phyloP scores from a whole-genome alignment of 2,113 vertebrate species.

The Bothrops jararaca region DNA sequence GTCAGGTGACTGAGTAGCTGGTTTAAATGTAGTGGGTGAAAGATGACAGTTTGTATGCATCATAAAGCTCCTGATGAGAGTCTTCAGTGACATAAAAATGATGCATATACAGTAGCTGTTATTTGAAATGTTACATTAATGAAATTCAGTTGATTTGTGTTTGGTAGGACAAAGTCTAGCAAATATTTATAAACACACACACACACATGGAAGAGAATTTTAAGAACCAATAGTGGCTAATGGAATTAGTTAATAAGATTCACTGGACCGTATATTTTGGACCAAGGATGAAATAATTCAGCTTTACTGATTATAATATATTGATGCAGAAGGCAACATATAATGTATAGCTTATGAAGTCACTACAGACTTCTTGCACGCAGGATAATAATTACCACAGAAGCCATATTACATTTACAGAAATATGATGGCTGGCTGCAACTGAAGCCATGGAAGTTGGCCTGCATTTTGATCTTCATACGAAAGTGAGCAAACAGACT shows the following conservation, averaged over 20 bases:
- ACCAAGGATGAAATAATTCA: not conserved
- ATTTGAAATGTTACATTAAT: slow-evolving; percentile 34
- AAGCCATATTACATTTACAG: not conserved
- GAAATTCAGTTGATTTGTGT: slow-evolving; percentile 18
- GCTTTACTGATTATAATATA: not conserved
- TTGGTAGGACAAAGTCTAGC: not conserved
- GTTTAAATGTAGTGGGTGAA: slow-evolving; percentile 36
- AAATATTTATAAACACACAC: not conserved
- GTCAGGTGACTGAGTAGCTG: slow-evolving; percentile 38
- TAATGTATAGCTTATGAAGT: not conserved
- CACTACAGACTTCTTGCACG: not conserved
- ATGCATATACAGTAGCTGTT: not conserved
- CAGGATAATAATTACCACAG: not conserved
- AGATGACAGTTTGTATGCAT: slow-evolving; percentile 11
- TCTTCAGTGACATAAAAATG: slow-evolving; percentile 11
- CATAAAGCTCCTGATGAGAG: slow-evolving; percentile 2
- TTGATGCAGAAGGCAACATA: not conserved
- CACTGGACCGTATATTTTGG: not conserved
- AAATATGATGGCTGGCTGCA: not conserved
- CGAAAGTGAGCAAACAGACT: not conserved
- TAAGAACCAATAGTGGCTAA: not conserved
- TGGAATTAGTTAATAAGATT: not conserved
- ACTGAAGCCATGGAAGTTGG: not conserved
- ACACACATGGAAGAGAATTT: not conserved
- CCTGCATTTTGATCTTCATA: not conserved